These are phyloP conservation scores for Trachymyrmex septentrionalis DNA, from an alignment of 1,140 invertebrate species.

Conservation along the genomic window DNA sequence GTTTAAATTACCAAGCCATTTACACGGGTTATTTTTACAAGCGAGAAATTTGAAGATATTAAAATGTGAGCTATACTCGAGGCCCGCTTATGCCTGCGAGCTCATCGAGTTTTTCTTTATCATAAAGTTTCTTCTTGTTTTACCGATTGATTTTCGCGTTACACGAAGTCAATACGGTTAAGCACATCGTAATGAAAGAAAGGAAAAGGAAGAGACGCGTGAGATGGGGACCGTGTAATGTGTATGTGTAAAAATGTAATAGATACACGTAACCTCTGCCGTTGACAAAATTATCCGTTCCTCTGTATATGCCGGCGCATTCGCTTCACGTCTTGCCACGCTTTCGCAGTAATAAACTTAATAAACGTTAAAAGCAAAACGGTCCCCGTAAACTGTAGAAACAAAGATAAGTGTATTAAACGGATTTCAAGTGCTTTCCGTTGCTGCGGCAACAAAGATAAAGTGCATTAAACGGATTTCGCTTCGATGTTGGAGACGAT, in stretches of 20 bases:
- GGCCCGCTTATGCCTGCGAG: not conserved
- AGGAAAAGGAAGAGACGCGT: not conserved
- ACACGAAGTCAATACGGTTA: not conserved
- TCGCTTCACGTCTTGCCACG: constrained; percentile 51
- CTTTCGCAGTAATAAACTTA: constrained; percentile 74
- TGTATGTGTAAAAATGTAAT: constrained; percentile 53
- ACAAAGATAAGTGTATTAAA: constrained; percentile 83
- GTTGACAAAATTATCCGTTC: constrained; percentile 73
- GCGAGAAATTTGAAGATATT: not conserved
- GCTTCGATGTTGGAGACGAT: constrained; percentile 74
- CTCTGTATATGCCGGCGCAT: constrained; percentile 41
- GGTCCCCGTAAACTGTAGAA: constrained; percentile 76
- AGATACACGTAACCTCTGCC: not conserved
- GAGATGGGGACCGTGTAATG: not conserved
- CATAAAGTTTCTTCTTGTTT: not conserved
- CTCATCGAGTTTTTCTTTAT: not conserved
- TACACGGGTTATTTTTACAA: not conserved
- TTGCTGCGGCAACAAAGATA: constrained; percentile 78
- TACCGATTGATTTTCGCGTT: not conserved
- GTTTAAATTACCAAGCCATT: not conserved
- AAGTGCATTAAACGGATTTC: constrained; percentile 78
- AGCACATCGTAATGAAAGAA: not conserved
- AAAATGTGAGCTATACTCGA: not conserved
- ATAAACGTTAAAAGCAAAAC: constrained; percentile 81
- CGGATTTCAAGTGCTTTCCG: constrained; percentile 78